Conservation (phyloP, 2,888 invertebrate species). For the Deilephila elpenor region DNA sequence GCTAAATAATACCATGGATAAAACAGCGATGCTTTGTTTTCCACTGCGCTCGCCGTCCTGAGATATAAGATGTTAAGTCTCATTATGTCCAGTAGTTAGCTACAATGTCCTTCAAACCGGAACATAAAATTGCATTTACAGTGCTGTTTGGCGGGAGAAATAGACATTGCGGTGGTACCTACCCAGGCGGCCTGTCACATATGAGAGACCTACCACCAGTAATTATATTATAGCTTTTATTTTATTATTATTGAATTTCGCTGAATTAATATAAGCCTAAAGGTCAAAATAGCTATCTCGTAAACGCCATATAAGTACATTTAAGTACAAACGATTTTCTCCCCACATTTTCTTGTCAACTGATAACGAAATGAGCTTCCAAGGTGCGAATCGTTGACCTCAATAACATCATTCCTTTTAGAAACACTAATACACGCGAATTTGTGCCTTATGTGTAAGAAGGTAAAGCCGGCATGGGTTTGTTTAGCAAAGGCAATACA, state of each 20-base stretch:
- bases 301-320: constrained; percentile 15
- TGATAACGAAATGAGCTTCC: constrained; percentile 71
- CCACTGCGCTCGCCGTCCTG: too few species aligned
- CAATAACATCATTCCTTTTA: constrained; percentile 52
- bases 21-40: too few species aligned
- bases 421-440: constrained; percentile 35
- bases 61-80: too few species aligned
- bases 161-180: too few species aligned
- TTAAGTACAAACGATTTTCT: constrained; percentile 51
- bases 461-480: constrained; percentile 36
- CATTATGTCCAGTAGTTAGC: too few species aligned
- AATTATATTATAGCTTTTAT: too few species aligned
- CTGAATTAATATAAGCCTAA: background rate
- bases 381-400: constrained; percentile 80
- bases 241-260: background rate
- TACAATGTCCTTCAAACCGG: too few species aligned
- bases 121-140: too few species aligned
- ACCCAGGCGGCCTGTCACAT: too few species aligned
- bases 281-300: background rate
- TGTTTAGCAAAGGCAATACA: constrained; percentile 31
- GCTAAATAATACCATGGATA: too few species aligned
- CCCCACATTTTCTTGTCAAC: constrained; percentile 69
- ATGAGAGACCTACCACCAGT: too few species aligned
- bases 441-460: constrained; percentile 36
- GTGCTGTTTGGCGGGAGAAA: too few species aligned